A percentile compares a stretch with the other conserved stretches of the same genome.
These are phyloP conservation scores for Argyresthia goedartella DNA, from an alignment of 2,888 invertebrate genomes.

Conservation along the genomic window DNA sequence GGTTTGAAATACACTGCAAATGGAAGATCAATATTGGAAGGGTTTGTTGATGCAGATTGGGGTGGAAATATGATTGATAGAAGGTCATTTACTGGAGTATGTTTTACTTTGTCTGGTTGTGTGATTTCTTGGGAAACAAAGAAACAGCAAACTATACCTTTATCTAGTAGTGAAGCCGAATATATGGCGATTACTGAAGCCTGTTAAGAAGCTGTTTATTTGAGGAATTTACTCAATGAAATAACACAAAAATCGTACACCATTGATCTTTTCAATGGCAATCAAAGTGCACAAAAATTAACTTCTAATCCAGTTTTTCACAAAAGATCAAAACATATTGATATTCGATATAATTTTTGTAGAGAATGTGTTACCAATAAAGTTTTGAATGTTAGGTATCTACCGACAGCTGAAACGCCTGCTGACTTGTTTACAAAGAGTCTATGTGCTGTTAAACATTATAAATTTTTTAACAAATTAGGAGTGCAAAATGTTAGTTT, in stretches of 20 bases:
- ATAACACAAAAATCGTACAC: neutral
- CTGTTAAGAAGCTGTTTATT: neutral
- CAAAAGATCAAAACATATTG: constrained; percentile 1
- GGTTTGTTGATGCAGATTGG: neutral
- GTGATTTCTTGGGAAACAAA: no score
- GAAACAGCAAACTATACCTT: no score
- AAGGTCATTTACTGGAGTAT: neutral
- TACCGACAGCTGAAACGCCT: neutral
- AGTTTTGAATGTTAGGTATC: neutral
- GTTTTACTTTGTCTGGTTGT: no score
- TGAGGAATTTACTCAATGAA: no score
- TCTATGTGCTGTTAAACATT: neutral
- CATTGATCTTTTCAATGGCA: constrained; percentile 6
- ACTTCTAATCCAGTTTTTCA: constrained; percentile 1
- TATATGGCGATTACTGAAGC: no score
- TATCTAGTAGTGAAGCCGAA: no score
- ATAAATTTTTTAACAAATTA: neutral
- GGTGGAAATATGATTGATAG: neutral
- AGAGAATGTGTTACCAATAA: neutral
- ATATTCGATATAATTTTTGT: neutral
- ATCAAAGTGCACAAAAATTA: constrained; percentile 1
- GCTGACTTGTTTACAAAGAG: no score
- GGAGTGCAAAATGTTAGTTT: neutral
- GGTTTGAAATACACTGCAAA: neutral
- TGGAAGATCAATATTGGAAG: constrained; percentile 6